Conservation (phyloP, 2,888 invertebrate genomes). For the Eremobia ochroleuca region DNA sequence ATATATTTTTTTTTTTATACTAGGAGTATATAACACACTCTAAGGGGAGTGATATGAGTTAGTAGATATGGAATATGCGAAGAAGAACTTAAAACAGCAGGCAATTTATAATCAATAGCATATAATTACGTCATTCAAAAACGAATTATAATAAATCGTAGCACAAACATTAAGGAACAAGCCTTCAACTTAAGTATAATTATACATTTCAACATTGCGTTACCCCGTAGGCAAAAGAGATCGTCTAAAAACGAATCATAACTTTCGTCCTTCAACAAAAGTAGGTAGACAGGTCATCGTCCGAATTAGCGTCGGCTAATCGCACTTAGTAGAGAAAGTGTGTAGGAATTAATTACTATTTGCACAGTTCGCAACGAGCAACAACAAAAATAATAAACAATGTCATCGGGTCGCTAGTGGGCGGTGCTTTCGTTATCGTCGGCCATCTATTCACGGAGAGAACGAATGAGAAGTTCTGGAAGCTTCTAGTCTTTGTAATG, state of each 20-base stretch:
- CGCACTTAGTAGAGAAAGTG: constrained; percentile 81
- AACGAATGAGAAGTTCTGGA: constrained; percentile 18
- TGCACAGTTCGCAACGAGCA: constrained; percentile 77
- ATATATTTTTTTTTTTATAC: neutral
- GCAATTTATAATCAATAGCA: constrained; percentile 9
- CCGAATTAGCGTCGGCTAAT: constrained; percentile 77
- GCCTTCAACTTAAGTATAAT: constrained; percentile 34
- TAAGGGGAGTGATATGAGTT: neutral
- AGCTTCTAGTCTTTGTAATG: constrained; percentile 19
- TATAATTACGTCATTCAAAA: constrained; percentile 41
- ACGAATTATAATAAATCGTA: constrained; percentile 28
- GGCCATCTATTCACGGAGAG: constrained; percentile 46
- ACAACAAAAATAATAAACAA: constrained; percentile 84
- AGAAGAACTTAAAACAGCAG: neutral
- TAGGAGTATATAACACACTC: neutral
- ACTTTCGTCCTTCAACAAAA: constrained; percentile 75
- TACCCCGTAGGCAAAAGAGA: constrained; percentile 62
- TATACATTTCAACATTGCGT: constrained; percentile 38
- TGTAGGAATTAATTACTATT: constrained; percentile 86
- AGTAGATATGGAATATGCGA: neutral
- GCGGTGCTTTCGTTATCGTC: constrained; percentile 69
- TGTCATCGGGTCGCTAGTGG: constrained; percentile 84
- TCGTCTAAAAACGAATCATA: constrained; percentile 66
- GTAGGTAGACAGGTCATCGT: constrained; percentile 82
- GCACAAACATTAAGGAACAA: constrained; percentile 38